Base-by-base conservation (phyloP, 2,797 vertebrate genomes). In the Molossus molossus region DNA sequence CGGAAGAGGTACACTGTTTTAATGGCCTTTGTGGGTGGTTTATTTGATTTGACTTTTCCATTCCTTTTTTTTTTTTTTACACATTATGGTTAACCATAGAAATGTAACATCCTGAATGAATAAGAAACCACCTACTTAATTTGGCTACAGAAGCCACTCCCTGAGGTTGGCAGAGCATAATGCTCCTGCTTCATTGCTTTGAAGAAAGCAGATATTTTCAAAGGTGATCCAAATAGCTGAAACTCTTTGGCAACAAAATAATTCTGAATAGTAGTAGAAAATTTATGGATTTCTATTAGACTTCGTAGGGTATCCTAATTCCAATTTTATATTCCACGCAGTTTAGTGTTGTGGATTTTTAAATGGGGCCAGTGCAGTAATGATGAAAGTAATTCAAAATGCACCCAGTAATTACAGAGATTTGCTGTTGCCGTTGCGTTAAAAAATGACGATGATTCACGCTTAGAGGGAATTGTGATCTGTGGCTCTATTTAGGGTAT, bases 351-450 rank as follows among this genome's bases (percentile, higher is more conserved):
- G 98, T 97, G 96, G 98, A 98, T 98, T 98, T 98, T 98, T 98
- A 98, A 98, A 98, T 98, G 98, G 98, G 97, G 97, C 97, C 97
- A 97, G 96, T 95, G 97, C 97, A 98, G 97, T 98, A 98, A 98
- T 98, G 98, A 98, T 98, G 98, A 98, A 98, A 98, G 97, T 98
- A 97, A 98, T 98, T 98, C 98, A 98, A 96, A 98, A 98, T 98
- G 96, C 93, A 97, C 96, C 98, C 97, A 97, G 98, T 98, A 99
- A 99, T 99, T 99, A 98, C 96, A 96, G 96, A 98, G 98, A 98
- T 98, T 98, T 98, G 97, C 98, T 97, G 96, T 98, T 98, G 97
- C 98, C 97, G 98, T 98, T 98, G 96, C 97, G 97, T 98, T 98
- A 98, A 98, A 98, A 98, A 98, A 97, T 98, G 94, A 98, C 97